phyloP scores from a whole-genome alignment of 2,797 vertebrate species.

The Ctenopoma kingsleyae region DNA sequence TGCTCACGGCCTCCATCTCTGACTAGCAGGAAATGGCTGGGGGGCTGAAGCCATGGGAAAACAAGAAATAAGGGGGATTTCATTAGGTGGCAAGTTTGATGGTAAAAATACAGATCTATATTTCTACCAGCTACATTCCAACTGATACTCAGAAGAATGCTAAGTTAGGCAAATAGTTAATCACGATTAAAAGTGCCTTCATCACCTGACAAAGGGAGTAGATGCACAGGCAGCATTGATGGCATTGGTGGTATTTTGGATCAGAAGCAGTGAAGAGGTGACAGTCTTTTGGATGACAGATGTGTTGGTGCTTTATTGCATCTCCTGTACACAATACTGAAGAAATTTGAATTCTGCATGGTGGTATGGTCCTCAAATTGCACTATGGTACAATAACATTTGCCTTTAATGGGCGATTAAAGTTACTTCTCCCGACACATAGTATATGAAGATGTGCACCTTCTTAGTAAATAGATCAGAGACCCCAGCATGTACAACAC shows the following conservation, averaged over 20 bases:
- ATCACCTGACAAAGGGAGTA: constrained; percentile 19
- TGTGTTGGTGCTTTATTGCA: constrained; percentile 27
- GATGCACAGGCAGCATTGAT: constrained; percentile 20
- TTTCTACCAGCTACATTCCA: constrained; percentile 20
- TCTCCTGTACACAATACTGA: constrained; percentile 8
- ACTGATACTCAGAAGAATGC: constrained; percentile 14
- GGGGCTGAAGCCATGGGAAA: constrained; percentile 46
- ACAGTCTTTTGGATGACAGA: constrained; percentile 14
- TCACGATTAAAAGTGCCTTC: constrained; percentile 40
- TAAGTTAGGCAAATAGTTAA: constrained; percentile 32
- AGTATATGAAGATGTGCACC: too few relatives aligned
- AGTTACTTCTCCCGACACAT: background rate
- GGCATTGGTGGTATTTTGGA: constrained; percentile 20
- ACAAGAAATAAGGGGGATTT: constrained; percentile 29
- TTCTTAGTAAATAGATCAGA: too few relatives aligned
- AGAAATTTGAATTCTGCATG: background rate
- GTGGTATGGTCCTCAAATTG: constrained; percentile 2
- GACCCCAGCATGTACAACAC: too few relatives aligned
- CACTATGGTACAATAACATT: constrained; percentile 4
- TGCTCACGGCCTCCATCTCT: constrained; percentile 61
- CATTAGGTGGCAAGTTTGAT: background rate
- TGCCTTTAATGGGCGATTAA: background rate
- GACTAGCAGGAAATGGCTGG: constrained; percentile 66
- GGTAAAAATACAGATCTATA: constrained; percentile 10
- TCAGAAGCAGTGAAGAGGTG: constrained; percentile 25